phyloP scores from a whole-genome alignment of 2,888 invertebrate genomes.

The Callyntrura guangdongensis region DNA sequence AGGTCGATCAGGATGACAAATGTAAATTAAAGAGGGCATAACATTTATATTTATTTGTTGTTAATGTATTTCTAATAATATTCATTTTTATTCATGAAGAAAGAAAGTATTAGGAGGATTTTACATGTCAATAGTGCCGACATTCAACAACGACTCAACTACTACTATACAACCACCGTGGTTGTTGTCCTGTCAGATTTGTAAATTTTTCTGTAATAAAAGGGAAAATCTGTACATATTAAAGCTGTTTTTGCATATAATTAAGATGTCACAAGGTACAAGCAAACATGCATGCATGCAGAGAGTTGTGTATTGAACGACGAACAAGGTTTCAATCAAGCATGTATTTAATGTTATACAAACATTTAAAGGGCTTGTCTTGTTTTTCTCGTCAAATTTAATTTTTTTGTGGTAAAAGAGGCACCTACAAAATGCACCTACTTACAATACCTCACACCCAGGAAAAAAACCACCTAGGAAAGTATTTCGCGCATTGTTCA shows the following conservation, averaged over 20 bases:
- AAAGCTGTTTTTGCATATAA: slow-evolving; percentile 41
- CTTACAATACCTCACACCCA: slow-evolving; percentile 58
- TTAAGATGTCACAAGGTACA: slow-evolving; percentile 69
- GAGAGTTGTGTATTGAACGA: no score
- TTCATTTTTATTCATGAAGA: slow-evolving; percentile 40
- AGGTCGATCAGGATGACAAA: slow-evolving; percentile 49
- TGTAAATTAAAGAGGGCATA: slow-evolving; percentile 38
- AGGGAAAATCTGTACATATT: slow-evolving; percentile 22
- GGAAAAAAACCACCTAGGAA: slow-evolving; percentile 25
- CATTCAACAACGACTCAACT: background rate
- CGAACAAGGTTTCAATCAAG: slow-evolving; percentile 9
- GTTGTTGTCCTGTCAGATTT: no score
- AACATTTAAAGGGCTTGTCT: slow-evolving; percentile 61
- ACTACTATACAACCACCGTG: slow-evolving; percentile 15
- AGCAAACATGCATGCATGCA: background rate
- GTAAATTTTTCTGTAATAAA: slow-evolving; percentile 18
- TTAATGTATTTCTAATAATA: background rate
- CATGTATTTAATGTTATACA: slow-evolving; percentile 4
- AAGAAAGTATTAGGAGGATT: slow-evolving; percentile 20
- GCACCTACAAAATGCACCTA: slow-evolving; percentile 18
- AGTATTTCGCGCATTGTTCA: background rate
- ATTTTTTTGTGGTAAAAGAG: background rate
- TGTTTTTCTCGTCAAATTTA: slow-evolving; percentile 34
- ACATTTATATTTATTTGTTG: no score
- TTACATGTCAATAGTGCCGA: slow-evolving; percentile 37